Base-by-base conservation (phyloP, 2,113 vertebrate species). In the Xiphophorus couchianus region DNA sequence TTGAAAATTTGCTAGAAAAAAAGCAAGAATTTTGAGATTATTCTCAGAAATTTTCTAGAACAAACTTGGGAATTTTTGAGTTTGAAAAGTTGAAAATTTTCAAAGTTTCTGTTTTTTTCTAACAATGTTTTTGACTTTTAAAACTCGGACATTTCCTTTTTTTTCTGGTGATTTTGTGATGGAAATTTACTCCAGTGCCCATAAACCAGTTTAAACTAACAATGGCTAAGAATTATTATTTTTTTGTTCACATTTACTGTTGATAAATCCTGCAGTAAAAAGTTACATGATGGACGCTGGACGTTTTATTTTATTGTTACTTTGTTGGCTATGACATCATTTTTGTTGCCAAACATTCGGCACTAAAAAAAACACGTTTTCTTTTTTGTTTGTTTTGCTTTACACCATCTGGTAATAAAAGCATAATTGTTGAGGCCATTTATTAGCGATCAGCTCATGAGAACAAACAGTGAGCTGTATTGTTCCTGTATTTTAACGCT, bases 381-480 rank as follows among this genome's bases (percentile, higher is more conserved):
- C 10, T 58, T 1, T 58, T 10, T 54, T 25, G 6, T 54, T 54
- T 6, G 9, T 58, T n/a, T n/a, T 25, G 25, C n/a, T n/a, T 58
- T 58, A 10, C 2, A n/a, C 19, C 19, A 58, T 11, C 51, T 58
- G 51, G 51, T 7, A 58, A 25, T 58, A 58, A 19, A 58, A 10
- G 19, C 25, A 12, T 39, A 67, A 27, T 14, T 33, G 13, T 37
- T 48, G 27, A 17, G 22, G 19, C 64, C n/a, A 12, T 22, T 67
- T 22, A 12, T 69, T 15, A 29, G 15, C 66, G 14, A 1, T 25
- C 8, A 15, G 62, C 30, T 69, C 30, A 72, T 73, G 33, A 65
- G 68, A 68, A 80, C 74, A 28, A 66, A 80, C 74, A 27, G 58
- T 44, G 28, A 27, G 22, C 4, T n/a, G 7, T 33, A 29, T 76